Conservation (phyloP, 2,888 invertebrate genomes). For the Amphimallon solstitiale region DNA sequence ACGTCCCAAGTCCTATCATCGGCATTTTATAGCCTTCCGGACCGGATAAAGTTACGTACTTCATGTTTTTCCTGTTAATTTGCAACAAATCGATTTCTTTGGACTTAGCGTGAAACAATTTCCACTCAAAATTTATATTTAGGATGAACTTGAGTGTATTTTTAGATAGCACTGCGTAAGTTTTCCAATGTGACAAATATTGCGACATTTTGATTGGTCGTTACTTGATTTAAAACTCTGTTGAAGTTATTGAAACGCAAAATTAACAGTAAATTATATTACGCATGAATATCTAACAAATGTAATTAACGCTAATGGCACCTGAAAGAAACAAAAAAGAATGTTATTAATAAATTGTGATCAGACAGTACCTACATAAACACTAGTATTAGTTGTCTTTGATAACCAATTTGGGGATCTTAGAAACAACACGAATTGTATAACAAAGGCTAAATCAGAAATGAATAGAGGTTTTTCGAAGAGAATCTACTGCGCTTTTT, state of each 20-base stretch:
- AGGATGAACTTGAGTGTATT: constrained; percentile 26
- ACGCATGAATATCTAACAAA: too few species aligned
- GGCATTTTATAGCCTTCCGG: constrained; percentile 71
- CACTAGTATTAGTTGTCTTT: too few species aligned
- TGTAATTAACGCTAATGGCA: too few species aligned
- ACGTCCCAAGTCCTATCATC: constrained; percentile 77
- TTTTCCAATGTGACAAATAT: constrained; percentile 3
- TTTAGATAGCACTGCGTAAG: constrained; percentile 9
- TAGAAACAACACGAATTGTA: too few species aligned
- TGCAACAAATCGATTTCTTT: constrained; percentile 14
- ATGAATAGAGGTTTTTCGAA: too few species aligned
- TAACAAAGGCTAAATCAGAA: too few species aligned
- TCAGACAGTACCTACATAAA: too few species aligned
- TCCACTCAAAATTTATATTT: constrained; percentile 18
- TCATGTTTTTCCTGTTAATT: constrained; percentile 56
- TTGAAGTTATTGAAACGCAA: background rate
- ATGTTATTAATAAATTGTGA: too few species aligned
- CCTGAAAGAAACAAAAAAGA: too few species aligned
- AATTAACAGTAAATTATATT: too few species aligned
- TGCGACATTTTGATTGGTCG: constrained; percentile 10
- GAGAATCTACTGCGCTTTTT: too few species aligned
- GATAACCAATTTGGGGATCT: too few species aligned
- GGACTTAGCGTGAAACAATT: background rate
- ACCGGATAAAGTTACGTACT: constrained; percentile 63
- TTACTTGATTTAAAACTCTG: background rate